These are phyloP conservation scores for Melanerpes aurifrons DNA, from an alignment of 2,113 vertebrate genomes.

Conservation along the genomic window DNA sequence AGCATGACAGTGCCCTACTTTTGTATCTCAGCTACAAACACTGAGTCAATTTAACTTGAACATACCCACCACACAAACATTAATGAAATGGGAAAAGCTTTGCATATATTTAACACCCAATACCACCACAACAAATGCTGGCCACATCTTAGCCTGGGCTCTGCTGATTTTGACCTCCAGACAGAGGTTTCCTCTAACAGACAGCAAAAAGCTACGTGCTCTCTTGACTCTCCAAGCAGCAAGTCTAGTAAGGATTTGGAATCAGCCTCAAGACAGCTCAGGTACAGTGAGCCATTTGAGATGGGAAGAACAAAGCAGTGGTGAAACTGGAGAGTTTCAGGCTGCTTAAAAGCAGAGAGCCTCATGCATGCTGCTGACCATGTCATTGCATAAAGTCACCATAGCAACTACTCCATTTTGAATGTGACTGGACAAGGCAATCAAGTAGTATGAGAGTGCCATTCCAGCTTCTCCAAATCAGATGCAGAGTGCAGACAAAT, in stretches of 20 bases:
- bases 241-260: neutral
- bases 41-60: neutral
- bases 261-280: fast-evolving
- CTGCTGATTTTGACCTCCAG: neutral
- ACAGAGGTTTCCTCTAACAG: neutral
- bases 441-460: neutral
- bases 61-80: neutral
- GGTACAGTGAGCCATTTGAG: neutral
- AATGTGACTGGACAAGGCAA: neutral
- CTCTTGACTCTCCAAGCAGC: fast-evolving
- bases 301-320: neutral
- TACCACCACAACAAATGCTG: neutral
- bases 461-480: neutral
- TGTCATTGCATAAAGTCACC: fast-evolving
- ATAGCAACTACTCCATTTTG: neutral
- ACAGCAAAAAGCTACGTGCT: neutral
- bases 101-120: neutral
- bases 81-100: neutral
- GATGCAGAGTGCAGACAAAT: neutral
- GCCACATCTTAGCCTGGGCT: neutral
- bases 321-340: neutral
- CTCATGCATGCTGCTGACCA: fast-evolving
- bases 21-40: neutral
- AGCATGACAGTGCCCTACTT: neutral
- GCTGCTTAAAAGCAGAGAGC: neutral